Percentiles rank a stretch among this genome's conserved stretches.
Conservation (phyloP, 2,888 invertebrate genomes). For the Synanthedon andrenaeformis region DNA sequence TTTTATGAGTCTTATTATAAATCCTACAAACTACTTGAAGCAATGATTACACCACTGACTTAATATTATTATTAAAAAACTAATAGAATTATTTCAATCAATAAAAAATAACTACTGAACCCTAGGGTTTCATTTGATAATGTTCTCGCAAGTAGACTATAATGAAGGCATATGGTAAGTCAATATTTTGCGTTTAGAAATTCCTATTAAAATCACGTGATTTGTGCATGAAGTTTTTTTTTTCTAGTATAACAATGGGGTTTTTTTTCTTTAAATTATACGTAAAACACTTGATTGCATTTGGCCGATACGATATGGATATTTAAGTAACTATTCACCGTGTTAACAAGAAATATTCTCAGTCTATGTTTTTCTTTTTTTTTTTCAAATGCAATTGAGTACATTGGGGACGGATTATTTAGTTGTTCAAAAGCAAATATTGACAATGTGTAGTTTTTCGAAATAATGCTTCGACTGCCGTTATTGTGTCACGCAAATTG, state of each 20-base stretch:
- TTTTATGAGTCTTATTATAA: constrained; percentile 6
- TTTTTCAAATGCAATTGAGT: constrained; percentile 10
- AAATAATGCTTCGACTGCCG: no score
- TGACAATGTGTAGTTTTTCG: no score
- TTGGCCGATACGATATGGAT: neutral
- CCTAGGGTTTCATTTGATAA: neutral
- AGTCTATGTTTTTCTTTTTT: neutral
- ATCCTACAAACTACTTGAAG: constrained; percentile 44
- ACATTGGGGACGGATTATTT: constrained; percentile 40
- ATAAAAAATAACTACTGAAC: no score
- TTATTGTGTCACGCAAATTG: no score
- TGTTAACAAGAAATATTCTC: neutral
- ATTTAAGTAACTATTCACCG: neutral
- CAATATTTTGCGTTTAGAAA: neutral
- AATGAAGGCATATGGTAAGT: neutral
- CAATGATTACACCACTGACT: constrained; percentile 22
- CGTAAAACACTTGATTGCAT: neutral
- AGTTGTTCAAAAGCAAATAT: neutral
- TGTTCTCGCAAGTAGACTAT: neutral
- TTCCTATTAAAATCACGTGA: constrained; percentile 3
- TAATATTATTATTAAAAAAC: no score
- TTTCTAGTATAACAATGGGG: neutral
- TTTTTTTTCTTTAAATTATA: neutral
- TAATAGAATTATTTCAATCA: no score
- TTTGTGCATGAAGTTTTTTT: constrained; percentile 4